phyloP scores from a whole-genome alignment of 2,888 invertebrate genomes.

The Machimus atricapillus region DNA sequence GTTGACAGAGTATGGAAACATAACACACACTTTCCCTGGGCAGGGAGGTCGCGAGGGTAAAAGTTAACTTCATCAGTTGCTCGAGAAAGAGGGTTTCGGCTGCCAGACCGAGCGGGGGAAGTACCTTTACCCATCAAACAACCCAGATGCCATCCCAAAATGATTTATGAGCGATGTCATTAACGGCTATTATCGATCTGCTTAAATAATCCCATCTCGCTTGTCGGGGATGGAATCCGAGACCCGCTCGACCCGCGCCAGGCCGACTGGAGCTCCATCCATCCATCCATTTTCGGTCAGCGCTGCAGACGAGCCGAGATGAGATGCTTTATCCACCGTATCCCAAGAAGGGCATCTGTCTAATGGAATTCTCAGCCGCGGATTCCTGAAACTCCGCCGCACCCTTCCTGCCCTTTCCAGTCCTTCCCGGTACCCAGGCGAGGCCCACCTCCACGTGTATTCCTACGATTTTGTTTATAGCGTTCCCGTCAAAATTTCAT shows the following conservation, averaged over 20 bases:
- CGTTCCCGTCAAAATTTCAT: slow-evolving; percentile 11
- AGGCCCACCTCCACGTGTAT: not conserved
- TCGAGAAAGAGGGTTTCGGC: not conserved
- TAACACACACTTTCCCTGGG: slow-evolving; percentile 1
- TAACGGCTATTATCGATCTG: slow-evolving; percentile 43
- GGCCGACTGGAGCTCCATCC: not conserved
- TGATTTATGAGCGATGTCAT: slow-evolving; percentile 44
- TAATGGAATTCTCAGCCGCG: slow-evolving; percentile 13
- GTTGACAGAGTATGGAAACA: slow-evolving; percentile 24
- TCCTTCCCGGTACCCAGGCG: not conserved
- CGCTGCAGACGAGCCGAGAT: not conserved
- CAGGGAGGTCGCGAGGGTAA: slow-evolving; percentile 20
- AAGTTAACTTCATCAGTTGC: slow-evolving; percentile 33
- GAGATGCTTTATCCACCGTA: slow-evolving; percentile 12
- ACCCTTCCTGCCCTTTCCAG: not conserved
- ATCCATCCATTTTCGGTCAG: not conserved
- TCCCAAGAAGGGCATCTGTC: slow-evolving; percentile 1
- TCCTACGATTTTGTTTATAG: not conserved
- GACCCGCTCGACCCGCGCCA: not conserved
- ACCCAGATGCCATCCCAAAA: slow-evolving; percentile 41
- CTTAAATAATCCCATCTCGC: slow-evolving; percentile 40
- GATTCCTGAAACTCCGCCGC: not conserved
- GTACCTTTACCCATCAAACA: slow-evolving; percentile 30
- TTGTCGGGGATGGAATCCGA: not conserved
- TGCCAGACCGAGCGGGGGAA: not conserved